phyloP scores from a whole-genome alignment of 2,888 invertebrate genomes.

The Ormyrus rosae region DNA sequence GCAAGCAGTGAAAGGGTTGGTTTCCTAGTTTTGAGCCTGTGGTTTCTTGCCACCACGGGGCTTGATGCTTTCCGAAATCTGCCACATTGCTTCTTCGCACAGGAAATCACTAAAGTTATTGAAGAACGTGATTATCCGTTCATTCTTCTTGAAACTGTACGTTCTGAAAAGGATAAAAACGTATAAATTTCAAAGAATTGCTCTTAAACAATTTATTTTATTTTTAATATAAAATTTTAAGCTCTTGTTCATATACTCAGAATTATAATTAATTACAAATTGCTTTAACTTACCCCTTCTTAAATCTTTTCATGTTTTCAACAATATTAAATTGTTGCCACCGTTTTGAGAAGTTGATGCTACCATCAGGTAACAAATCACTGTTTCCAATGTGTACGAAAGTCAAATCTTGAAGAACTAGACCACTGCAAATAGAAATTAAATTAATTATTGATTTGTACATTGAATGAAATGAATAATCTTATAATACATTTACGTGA shows the following conservation, averaged over 20 bases:
- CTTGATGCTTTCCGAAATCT: conserved; percentile 97
- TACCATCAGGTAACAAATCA: conserved; percentile 90
- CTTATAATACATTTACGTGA: neutral
- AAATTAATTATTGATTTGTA: neutral
- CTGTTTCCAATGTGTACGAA: conserved; percentile 99
- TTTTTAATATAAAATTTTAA: conserved; percentile 2
- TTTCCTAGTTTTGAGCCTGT: conserved; percentile 69
- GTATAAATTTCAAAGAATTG: neutral
- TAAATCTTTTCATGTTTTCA: conserved; percentile 98
- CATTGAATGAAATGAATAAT: neutral
- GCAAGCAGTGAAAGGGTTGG: conserved; percentile 66
- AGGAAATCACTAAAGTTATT: conserved; percentile 97
- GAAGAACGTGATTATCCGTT: conserved; percentile 95
- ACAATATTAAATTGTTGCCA: conserved; percentile 99
- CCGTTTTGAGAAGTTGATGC: conserved; percentile 96
- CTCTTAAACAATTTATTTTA: neutral
- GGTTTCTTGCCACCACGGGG: conserved; percentile 85
- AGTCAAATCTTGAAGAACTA: conserved; percentile 98
- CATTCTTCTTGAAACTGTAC: conserved; percentile 95
- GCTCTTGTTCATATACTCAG: neutral
- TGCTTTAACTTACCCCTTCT: conserved; percentile 88
- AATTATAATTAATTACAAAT: neutral
- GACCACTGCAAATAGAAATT: conserved; percentile 82
- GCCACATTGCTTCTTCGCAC: conserved; percentile 99
- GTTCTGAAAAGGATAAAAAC: conserved; percentile 80